phyloP scores from a whole-genome alignment of 1,140 invertebrate genomes.

The Trichonephila clavipes region DNA sequence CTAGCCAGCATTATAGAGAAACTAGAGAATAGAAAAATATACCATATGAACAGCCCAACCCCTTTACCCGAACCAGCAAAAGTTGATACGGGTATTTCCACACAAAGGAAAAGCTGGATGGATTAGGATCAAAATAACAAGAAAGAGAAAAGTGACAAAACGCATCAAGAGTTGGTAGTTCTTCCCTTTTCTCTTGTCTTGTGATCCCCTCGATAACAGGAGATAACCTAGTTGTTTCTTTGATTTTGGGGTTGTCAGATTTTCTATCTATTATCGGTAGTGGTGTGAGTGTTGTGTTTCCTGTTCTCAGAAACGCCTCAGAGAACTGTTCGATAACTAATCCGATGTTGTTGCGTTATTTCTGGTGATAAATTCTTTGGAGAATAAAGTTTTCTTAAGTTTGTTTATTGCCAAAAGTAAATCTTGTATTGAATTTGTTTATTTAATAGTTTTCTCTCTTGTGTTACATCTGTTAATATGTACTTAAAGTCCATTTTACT shows the following conservation, averaged over 20 bases:
- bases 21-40: not conserved
- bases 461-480: no score
- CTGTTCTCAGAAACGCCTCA: not conserved
- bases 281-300: not conserved
- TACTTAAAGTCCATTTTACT: no score
- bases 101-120: not conserved
- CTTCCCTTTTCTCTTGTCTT: not conserved
- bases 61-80: not conserved
- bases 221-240: not conserved
- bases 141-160: not conserved
- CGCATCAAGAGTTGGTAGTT: not conserved
- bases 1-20: not conserved
- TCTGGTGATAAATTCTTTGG: not conserved
- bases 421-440: no score
- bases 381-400: not conserved
- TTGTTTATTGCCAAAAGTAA: no score
- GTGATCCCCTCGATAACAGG: conserved; percentile 7
- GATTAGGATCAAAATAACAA: not conserved
- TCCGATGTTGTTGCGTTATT: not conserved
- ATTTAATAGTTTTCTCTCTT: no score
- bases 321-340: not conserved
- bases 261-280: not conserved
- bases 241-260: not conserved
- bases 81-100: not conserved
- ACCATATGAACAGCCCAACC: not conserved